Evolutionary conservation across 2,113 vertebrate species (phyloP), one percentile per base, ranked within the genome.

Genomic region (Osmerus eperlanus): DNA sequence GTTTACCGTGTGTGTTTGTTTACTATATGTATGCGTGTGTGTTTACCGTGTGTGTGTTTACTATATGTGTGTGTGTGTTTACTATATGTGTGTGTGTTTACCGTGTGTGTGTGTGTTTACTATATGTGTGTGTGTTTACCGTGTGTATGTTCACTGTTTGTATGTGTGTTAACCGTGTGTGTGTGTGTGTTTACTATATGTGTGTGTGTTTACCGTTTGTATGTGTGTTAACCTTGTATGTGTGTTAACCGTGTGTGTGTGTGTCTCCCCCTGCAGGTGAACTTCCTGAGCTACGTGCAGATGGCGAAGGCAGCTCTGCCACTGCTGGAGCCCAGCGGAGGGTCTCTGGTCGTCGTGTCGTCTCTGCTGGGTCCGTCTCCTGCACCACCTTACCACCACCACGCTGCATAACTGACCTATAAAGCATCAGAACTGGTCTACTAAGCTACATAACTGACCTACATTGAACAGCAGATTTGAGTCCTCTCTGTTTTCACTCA

Each of bases 241-340:
- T 21, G 21, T 21, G 21, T 21, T 21, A 21, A 21, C 21, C 21
- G 21, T 21, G 21, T 21, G 21, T 21, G 21, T 54, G 18, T 74
- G 7, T 6, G 65, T 52, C 12, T 18, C 1, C 55, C 55, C 1
- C n/a, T 18, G 55, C 83, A 96, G 96, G 94, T 95, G 29, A 97
- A 98, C 85, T 95, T 96, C 78, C 84, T 94, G 67, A 97, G 95
- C 78, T 97, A 95, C 0, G 77, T 93, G 61, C 89, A 94, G 41
- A 93, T 95, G 68, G 87, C 94, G 5, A 87, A 88, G 51, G 90
- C 78, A 78, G 93, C 93, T 68, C 82, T 96, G 65, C 89, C 92
- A 21, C 77, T 84, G 5, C 89, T 97, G 62, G 91, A 93, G 18
- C 70, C 91, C 74, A 95, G 78, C 54, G 83, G 87, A 29, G 96